phyloP scores from a whole-genome alignment of 2,113 vertebrate species.

The Cathartes aura region DNA sequence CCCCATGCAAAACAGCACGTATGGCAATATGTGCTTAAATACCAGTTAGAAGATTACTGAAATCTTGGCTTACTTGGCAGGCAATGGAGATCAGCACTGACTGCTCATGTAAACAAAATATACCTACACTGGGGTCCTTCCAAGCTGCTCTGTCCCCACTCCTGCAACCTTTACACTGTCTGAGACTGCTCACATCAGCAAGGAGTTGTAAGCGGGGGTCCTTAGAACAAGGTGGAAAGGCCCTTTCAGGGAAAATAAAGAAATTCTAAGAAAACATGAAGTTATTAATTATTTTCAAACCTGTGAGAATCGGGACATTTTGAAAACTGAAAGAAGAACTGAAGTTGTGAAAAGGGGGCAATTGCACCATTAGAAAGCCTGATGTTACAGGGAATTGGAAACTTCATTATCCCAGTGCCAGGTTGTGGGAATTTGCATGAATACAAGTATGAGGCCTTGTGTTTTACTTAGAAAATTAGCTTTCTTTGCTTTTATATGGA shows the following conservation, averaged over 20 bases:
- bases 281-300: background rate
- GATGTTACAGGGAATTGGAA: background rate
- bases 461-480: background rate
- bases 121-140: background rate
- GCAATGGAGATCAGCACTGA: background rate
- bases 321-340: background rate
- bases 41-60: slow-evolving; percentile 1
- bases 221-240: background rate
- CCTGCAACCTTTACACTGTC: background rate
- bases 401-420: background rate
- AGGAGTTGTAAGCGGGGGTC: background rate
- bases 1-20: background rate
- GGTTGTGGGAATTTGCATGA: background rate
- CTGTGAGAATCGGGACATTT: background rate
- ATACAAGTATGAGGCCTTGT: background rate
- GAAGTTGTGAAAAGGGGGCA: background rate
- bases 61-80: slow-evolving; percentile 6
- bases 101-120: background rate
- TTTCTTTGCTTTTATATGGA: background rate
- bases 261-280: background rate
- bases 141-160: background rate
- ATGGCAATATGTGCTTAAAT: background rate
- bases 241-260: background rate
- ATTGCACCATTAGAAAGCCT: background rate
- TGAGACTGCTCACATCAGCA: background rate